A percentile compares a stretch with the other conserved stretches of the same genome.
phyloP scores from a whole-genome alignment of 2,888 invertebrate species.

The Rhorus exstirpatorius region DNA sequence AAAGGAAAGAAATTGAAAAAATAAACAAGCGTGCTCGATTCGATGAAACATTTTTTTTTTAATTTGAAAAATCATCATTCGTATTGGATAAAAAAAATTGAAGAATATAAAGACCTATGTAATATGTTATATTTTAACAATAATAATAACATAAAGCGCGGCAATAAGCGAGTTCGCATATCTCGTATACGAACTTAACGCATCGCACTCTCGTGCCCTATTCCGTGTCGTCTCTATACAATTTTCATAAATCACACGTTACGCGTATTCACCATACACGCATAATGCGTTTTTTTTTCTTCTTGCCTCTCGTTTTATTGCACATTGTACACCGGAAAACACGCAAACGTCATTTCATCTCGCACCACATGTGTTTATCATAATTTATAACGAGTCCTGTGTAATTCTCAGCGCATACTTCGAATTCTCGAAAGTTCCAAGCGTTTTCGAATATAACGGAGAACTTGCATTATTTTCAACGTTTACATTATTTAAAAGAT shows the following conservation, averaged over 20 bases:
- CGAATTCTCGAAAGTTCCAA: slow-evolving; percentile 38
- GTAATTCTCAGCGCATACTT: too few relatives aligned
- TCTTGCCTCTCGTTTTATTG: slow-evolving; percentile 17
- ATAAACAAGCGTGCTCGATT: too few relatives aligned
- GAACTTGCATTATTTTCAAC: too few relatives aligned
- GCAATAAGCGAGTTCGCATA: not conserved
- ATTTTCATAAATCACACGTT: slow-evolving; percentile 64
- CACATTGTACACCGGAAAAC: slow-evolving; percentile 31
- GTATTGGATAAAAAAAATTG: too few relatives aligned
- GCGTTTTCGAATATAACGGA: not conserved
- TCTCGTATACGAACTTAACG: slow-evolving; percentile 36
- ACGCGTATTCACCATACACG: not conserved
- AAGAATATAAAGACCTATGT: not conserved
- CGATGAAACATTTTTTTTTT: not conserved
- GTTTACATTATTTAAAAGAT: too few relatives aligned
- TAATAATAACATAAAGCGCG: too few relatives aligned
- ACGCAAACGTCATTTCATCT: slow-evolving; percentile 52
- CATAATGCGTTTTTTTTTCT: slow-evolving; percentile 45
- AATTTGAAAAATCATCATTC: too few relatives aligned
- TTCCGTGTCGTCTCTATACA: slow-evolving; percentile 48
- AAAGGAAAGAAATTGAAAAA: too few relatives aligned
- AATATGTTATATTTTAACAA: not conserved
- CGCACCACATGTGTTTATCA: slow-evolving; percentile 43
- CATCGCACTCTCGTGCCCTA: slow-evolving; percentile 63
- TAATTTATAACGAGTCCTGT: slow-evolving; percentile 28